These are phyloP conservation scores for Watsonalla binaria DNA, from an alignment of 2,888 invertebrate genomes.

Conservation along the genomic window DNA sequence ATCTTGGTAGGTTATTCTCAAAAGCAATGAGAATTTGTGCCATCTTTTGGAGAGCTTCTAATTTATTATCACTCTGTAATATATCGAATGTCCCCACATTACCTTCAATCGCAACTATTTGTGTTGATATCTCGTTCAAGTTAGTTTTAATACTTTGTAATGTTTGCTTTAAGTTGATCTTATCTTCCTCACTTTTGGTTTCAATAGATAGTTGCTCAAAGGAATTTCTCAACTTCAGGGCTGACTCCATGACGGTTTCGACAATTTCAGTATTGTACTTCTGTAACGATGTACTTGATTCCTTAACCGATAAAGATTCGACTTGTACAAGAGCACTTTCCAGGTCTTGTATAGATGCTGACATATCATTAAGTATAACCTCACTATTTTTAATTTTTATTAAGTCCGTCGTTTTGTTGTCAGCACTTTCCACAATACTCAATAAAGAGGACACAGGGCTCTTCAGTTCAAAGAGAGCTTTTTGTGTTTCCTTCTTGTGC, in stretches of 20 bases:
- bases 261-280: constrained; percentile 80
- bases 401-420: constrained; percentile 34
- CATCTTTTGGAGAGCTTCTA: constrained; percentile 65
- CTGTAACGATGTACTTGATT: constrained; percentile 54
- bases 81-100: constrained; percentile 59
- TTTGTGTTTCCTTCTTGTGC: constrained; percentile 63
- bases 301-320: constrained; percentile 73
- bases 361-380: constrained; percentile 64
- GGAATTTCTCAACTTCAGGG: constrained; percentile 80
- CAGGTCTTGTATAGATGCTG: constrained; percentile 68
- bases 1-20: constrained; percentile 56
- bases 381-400: constrained; percentile 47
- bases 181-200: constrained; percentile 38
- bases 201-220: constrained; percentile 69
- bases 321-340: constrained; percentile 68
- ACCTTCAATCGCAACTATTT: constrained; percentile 46
- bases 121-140: constrained; percentile 50
- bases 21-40: constrained; percentile 64
- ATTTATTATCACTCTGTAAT: constrained; percentile 63
- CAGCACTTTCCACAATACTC: constrained; percentile 51
- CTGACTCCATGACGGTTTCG: constrained; percentile 80
- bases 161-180: constrained; percentile 44
- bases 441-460: constrained; percentile 55
- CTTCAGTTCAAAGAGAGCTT: constrained; percentile 59
- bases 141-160: constrained; percentile 52